Percentiles rank a stretch among this genome's conserved stretches.
Conservation (phyloP, 1,140 invertebrate species). For the Phenacoccus solenopsis region DNA sequence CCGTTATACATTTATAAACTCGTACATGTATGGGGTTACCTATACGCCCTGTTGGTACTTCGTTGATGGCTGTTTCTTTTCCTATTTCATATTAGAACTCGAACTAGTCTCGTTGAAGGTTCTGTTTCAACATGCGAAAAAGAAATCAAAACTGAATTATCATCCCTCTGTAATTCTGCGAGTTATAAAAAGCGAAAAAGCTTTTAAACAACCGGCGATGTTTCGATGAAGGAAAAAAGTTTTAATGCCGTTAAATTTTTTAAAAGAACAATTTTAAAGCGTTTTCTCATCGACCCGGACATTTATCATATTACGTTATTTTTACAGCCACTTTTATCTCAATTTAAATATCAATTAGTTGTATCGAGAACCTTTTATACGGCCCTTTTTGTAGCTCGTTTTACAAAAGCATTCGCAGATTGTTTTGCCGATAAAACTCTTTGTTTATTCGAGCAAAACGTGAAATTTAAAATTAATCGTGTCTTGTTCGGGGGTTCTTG, state of each 20-base stretch:
- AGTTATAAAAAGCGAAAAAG: too few relatives aligned
- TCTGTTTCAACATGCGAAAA: too few relatives aligned
- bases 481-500: not conserved
- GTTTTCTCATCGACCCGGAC: not conserved
- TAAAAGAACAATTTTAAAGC: not conserved
- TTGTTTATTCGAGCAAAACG: slow-evolving; percentile 1
- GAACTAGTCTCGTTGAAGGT: too few relatives aligned
- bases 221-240: too few relatives aligned
- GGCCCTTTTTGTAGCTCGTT: not conserved
- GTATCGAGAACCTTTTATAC: not conserved
- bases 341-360: slow-evolving; percentile 4
- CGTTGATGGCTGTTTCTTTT: too few relatives aligned
- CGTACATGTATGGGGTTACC: too few relatives aligned
- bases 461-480: not conserved
- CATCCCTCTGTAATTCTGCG: too few relatives aligned
- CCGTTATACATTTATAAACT: too few relatives aligned
- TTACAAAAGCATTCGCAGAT: not conserved
- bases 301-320: not conserved
- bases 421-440: not conserved
- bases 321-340: not conserved
- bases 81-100: too few relatives aligned
- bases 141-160: too few relatives aligned
- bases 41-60: too few relatives aligned
- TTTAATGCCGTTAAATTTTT: not conserved
- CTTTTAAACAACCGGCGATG: not conserved